Percentiles rank a stretch among this genome's conserved stretches.
phyloP scores from a whole-genome alignment of 2,113 vertebrate species.

The Chlamydotis undulata region DNA sequence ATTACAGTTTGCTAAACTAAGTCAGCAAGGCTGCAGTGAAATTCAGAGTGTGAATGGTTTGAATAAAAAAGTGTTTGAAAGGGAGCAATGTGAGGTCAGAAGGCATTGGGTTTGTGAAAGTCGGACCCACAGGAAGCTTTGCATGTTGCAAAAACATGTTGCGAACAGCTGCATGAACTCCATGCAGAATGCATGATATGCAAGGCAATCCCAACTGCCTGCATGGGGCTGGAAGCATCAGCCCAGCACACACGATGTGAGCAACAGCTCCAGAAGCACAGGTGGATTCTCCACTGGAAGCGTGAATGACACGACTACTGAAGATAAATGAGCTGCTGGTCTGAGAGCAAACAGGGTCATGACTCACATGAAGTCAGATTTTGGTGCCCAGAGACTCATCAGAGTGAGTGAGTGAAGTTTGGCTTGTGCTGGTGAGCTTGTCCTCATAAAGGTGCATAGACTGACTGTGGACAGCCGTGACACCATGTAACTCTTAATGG shows the following conservation, averaged over 20 bases:
- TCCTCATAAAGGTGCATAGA: neutral
- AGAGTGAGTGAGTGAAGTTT: neutral
- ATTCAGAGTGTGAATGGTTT: neutral
- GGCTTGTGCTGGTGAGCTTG: neutral
- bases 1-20: neutral
- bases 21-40: neutral
- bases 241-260: neutral
- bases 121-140: neutral
- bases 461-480: neutral
- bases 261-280: neutral
- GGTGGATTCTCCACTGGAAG: neutral
- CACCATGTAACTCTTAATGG: neutral
- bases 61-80: neutral
- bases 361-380: neutral
- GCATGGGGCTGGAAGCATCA: neutral
- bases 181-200: too few relatives aligned
- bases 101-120: neutral
- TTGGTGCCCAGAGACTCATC: neutral
- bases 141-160: neutral
- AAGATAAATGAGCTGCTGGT: rapidly evolving
- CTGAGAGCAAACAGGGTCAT: neutral
- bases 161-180: neutral
- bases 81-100: neutral
- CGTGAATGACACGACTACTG: neutral
- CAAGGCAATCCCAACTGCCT: neutral